Evolutionary conservation across 2,888 invertebrate species (phyloP), one percentile per base, ranked within the genome.

Genomic region (Crepidodera aurea): DNA sequence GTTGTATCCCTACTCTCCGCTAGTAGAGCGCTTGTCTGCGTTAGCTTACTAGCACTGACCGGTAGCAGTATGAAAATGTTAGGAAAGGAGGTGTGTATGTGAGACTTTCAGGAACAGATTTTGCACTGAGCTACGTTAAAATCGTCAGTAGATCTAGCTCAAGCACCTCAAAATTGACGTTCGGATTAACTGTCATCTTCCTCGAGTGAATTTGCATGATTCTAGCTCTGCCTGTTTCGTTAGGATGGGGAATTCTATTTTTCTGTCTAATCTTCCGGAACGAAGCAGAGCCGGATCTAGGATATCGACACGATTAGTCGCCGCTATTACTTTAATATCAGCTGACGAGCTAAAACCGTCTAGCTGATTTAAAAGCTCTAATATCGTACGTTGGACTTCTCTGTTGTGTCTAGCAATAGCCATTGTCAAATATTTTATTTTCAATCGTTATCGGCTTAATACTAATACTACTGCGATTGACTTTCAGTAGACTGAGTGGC

Each of bases 61-160:
- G n/a, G n/a, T n/a, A n/a, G n/a, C n/a, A n/a, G n/a, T n/a, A n/a
- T n/a, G n/a, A n/a, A n/a, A n/a, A n/a, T n/a, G n/a, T n/a, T n/a
- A n/a, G n/a, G n/a, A n/a, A n/a, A n/a, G n/a, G n/a, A n/a, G n/a
- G n/a, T n/a, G n/a, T n/a, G n/a, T n/a, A n/a, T n/a, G n/a, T n/a
- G n/a, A n/a, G n/a, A n/a, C n/a, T n/a, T n/a, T n/a, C n/a, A n/a
- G n/a, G n/a, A n/a, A n/a, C n/a, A n/a, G n/a, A n/a, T n/a, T n/a
- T 99, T 99, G 83, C 99, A 98, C 80, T 99, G 98, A 2, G 99
- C 99, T 8, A 99, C 99, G 82, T 99, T 99, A 81, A 99, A 99
- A 80, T 99, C 99, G 79, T 99, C 99, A 0, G 98, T 99, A 27
- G 98, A 97, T 56, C 98, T 88, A 0, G 98, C 94, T 53, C n/a